phyloP scores from a whole-genome alignment of 2,888 invertebrate genomes.

The Xylocampa areola region DNA sequence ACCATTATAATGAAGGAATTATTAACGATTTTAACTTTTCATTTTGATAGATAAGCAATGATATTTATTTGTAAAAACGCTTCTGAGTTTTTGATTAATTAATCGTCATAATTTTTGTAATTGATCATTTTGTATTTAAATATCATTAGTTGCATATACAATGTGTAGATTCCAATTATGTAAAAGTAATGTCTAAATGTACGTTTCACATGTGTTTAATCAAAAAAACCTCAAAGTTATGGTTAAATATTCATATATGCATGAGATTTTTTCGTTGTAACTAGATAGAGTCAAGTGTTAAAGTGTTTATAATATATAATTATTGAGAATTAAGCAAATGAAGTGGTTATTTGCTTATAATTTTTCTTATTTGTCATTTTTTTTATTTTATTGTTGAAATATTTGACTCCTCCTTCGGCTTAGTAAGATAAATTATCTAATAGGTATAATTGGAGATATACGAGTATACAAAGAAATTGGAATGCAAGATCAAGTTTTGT shows the following conservation, averaged over 20 bases:
- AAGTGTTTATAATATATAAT: constrained; percentile 1
- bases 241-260: not conserved
- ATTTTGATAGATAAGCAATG: constrained; percentile 53
- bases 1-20: constrained; percentile 29
- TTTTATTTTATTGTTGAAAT: no score
- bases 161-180: constrained; percentile 43
- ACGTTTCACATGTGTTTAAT: not conserved
- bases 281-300: not conserved
- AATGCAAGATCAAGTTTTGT: no score
- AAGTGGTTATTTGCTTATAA: no score
- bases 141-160: constrained; percentile 44
- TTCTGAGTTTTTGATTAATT: constrained; percentile 58
- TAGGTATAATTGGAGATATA: no score
- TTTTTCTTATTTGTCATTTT: no score
- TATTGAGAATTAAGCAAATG: not conserved
- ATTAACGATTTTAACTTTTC: constrained; percentile 54
- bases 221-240: not conserved
- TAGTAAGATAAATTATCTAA: no score
- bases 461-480: no score
- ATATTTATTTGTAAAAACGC: constrained; percentile 50
- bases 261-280: not conserved
- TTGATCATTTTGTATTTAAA: constrained; percentile 50
- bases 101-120: constrained; percentile 33
- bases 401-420: no score
- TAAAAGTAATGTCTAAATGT: not conserved